These are phyloP conservation scores for Pelosia muscerda DNA, from an alignment of 2,888 invertebrate genomes.

Conservation along the genomic window DNA sequence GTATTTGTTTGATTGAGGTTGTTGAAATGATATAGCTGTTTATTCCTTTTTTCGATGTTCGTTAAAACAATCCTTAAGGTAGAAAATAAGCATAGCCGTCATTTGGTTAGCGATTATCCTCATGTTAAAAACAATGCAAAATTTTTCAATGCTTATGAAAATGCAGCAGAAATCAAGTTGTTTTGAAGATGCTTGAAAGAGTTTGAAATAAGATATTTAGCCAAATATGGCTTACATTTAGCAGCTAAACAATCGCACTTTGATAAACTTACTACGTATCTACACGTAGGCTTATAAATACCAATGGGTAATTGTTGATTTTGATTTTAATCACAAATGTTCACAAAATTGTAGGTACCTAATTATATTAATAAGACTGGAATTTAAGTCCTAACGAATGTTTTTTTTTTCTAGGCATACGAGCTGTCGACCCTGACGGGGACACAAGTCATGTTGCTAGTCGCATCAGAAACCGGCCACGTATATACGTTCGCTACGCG, in stretches of 20 bases:
- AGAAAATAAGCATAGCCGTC: too few species aligned
- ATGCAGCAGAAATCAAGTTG: constrained; percentile 21
- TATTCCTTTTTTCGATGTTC: too few species aligned
- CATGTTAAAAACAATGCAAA: constrained; percentile 13
- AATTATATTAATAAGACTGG: background rate
- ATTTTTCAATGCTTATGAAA: constrained; percentile 13
- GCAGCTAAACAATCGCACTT: constrained; percentile 7
- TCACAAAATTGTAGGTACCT: constrained; percentile 47
- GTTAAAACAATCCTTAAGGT: too few species aligned
- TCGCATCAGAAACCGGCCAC: constrained; percentile 99
- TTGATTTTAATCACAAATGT: constrained; percentile 56
- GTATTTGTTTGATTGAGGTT: too few species aligned
- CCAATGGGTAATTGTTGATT: constrained; percentile 8
- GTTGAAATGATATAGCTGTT: too few species aligned
- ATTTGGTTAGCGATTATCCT: too few species aligned
- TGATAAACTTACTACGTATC: background rate
- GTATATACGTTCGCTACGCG: constrained; percentile 99
- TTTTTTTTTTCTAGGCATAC: constrained; percentile 93
- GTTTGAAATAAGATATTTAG: constrained; percentile 5
- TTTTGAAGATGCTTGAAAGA: constrained; percentile 5
- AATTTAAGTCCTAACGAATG: constrained; percentile 23
- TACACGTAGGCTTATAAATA: background rate
- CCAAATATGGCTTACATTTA: constrained; percentile 10
- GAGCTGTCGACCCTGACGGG: constrained; percentile 99
- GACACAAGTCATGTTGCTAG: constrained; percentile 99